Evolutionary conservation across 1,140 invertebrate species (phyloP).

Genomic region (Acromyrmex echinatior): DNA sequence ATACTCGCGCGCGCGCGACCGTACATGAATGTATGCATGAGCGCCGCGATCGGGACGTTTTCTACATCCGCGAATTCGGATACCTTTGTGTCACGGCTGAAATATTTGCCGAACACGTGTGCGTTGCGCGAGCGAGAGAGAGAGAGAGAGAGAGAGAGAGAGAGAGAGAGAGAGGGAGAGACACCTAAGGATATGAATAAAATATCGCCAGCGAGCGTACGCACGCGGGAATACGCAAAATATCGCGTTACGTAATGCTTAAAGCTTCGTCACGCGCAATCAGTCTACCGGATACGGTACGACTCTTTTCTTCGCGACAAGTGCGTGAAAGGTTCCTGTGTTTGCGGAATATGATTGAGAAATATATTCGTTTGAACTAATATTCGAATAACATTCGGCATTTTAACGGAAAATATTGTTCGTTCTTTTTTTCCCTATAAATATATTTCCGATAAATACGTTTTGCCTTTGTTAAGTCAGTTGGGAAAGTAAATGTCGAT

Average conservation of each 20-base stretch:
- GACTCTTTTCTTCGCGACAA: slow-evolving; percentile 23
- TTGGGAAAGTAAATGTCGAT: background rate
- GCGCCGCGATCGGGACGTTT: slow-evolving; percentile 62
- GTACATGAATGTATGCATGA: slow-evolving; percentile 57
- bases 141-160: background rate
- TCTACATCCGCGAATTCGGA: slow-evolving; percentile 62
- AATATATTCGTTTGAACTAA: slow-evolving; percentile 36
- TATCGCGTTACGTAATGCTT: slow-evolving; percentile 56
- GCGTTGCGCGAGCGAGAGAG: slow-evolving; percentile 11
- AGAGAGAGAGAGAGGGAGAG: background rate
- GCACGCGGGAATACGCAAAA: slow-evolving; percentile 38
- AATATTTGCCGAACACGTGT: slow-evolving; percentile 54
- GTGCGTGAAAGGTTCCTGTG: slow-evolving; percentile 12
- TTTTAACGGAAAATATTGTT: background rate
- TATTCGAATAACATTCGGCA: slow-evolving; percentile 40
- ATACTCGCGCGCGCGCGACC: background rate
- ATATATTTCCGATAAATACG: background rate
- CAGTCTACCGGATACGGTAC: slow-evolving; percentile 38
- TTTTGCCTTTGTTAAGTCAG: slow-evolving; percentile 12
- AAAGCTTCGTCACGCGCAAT: slow-evolving; percentile 54
- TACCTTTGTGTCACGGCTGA: slow-evolving; percentile 51
- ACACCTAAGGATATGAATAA: slow-evolving; percentile 22
- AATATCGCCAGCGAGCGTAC: slow-evolving; percentile 18
- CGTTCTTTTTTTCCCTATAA: background rate
- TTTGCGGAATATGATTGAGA: slow-evolving; percentile 42